Base-by-base conservation (phyloP, 2,113 vertebrate species). In the Hydropotes inermis region DNA sequence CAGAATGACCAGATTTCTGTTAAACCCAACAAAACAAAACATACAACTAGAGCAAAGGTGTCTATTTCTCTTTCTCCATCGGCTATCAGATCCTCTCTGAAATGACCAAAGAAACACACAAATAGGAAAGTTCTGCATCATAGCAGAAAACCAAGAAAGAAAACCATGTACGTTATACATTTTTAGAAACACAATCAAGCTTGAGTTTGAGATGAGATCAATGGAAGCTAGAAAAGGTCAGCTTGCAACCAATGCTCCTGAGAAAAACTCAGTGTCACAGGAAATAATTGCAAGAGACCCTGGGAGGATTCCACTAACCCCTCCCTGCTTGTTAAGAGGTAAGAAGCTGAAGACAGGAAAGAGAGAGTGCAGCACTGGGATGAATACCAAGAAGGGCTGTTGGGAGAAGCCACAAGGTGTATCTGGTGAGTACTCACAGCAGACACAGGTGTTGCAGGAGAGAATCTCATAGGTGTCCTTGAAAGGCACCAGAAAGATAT, bases 91-190 rank as follows among this genome's bases (percentile, higher is more conserved):
- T 85, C 14, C 10, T 23, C 52, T 36, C 52, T 28, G 19, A 94
- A 96, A 89, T 78, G 82, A 93, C n/a, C 70, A 91, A 82, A 92
- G 79, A 87, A 33, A 93, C 50, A 60, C 43, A 70, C 47, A 91
- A 85, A 36, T 54, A 79, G 57, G 33, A 79, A 94, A 95, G 57
- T 79, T 74, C n/a, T 91, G 33, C 21, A 70, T 70, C 67, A 19
- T 6, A 58, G 64, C 70, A 95, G 52, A 43, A 88, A 88, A 67
- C 7, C 36, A 90, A 50, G 33, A 9, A 55, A 93, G 60, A 47
- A 90, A 87, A 10, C 39, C 36, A 87, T 61, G 36, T 47, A 43
- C 11, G 57, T 47, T 5, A 6, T 60, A 89, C 17, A 64, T 60
- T 82, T 89, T 74, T 45, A 89, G 88, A 96, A 95, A 33, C 6